Conservation (phyloP, 2,888 invertebrate species). For the Limnephilus lunatus region DNA sequence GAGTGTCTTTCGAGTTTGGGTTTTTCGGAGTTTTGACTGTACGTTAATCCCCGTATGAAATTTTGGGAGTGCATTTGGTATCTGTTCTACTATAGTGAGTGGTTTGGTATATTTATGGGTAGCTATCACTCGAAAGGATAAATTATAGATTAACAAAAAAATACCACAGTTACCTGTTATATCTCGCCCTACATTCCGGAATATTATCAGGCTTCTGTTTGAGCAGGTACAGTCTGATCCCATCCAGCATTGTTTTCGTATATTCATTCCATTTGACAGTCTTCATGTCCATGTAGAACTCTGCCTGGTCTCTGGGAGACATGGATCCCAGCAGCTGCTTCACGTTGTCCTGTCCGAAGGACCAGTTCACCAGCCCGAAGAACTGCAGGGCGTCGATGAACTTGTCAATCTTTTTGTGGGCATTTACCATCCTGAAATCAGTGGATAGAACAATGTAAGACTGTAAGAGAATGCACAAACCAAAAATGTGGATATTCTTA, state of each 20-base stretch:
- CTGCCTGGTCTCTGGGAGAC: constrained; percentile 27
- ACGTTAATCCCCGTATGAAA: no score
- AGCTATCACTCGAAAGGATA: background rate
- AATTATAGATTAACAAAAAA: background rate
- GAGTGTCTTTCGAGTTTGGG: no score
- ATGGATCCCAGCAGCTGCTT: constrained; percentile 71
- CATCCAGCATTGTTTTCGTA: constrained; percentile 34
- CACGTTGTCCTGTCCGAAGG: constrained; percentile 81
- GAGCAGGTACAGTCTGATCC: constrained; percentile 45
- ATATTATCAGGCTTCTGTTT: constrained; percentile 48
- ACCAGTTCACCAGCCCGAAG: constrained; percentile 89
- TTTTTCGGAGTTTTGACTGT: no score
- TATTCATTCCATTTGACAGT: constrained; percentile 41
- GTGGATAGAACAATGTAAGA: background rate
- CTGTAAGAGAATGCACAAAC: no score
- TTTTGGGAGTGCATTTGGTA: no score
- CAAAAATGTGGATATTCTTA: no score
- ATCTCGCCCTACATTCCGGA: constrained; percentile 21
- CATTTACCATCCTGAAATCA: constrained; percentile 81
- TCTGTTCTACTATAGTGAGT: no score
- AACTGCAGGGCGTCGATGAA: constrained; percentile 86
- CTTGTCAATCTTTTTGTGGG: constrained; percentile 86
- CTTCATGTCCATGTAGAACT: constrained; percentile 46
- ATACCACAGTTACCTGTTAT: constrained; percentile 13
- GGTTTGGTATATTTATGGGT: no score